phyloP scores from a whole-genome alignment of 1,140 invertebrate species.

The Drosophila albomicans region DNA sequence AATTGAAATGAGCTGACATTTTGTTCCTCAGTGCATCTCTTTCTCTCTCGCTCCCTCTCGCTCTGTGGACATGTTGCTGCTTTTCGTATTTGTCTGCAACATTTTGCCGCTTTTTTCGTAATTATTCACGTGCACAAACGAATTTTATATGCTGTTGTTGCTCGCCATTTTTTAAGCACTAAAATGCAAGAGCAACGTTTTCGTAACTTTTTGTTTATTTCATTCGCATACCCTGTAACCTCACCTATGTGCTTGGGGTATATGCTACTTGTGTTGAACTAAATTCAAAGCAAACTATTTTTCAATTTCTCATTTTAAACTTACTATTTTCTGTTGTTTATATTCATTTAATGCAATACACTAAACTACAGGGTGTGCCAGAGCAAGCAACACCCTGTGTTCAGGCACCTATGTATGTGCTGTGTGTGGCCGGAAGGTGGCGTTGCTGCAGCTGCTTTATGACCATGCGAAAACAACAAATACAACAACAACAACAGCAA shows the following conservation, averaged over 20 bases:
- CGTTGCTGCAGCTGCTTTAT: slow-evolving; percentile 79
- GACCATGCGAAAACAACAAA: slow-evolving; percentile 55
- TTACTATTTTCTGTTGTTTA: slow-evolving; percentile 10
- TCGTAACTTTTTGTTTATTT: slow-evolving; percentile 41
- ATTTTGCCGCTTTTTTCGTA: slow-evolving; percentile 69
- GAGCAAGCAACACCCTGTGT: not conserved
- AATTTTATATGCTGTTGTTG: slow-evolving; percentile 48
- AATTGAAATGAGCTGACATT: slow-evolving; percentile 15
- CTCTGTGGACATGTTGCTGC: slow-evolving; percentile 26
- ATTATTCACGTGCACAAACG: slow-evolving; percentile 70
- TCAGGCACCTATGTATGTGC: slow-evolving; percentile 23
- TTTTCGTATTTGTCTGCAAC: slow-evolving; percentile 44
- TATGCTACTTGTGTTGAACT: not conserved
- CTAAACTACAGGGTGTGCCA: slow-evolving; percentile 22
- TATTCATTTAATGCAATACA: not conserved
- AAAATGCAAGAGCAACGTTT: slow-evolving; percentile 45
- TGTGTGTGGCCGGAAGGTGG: slow-evolving; percentile 67
- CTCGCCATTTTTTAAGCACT: slow-evolving; percentile 41
- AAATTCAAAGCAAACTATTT: not conserved
- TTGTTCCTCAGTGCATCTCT: not conserved
- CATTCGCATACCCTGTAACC: slow-evolving; percentile 25
- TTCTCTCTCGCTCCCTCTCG: slow-evolving; percentile 4
- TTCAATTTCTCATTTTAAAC: not conserved
- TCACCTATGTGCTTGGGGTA: no score
- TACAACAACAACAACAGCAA: not conserved